These are phyloP conservation scores for Zaprionus kolodkinae DNA, from an alignment of 1,140 invertebrate species.

Conservation along the genomic window DNA sequence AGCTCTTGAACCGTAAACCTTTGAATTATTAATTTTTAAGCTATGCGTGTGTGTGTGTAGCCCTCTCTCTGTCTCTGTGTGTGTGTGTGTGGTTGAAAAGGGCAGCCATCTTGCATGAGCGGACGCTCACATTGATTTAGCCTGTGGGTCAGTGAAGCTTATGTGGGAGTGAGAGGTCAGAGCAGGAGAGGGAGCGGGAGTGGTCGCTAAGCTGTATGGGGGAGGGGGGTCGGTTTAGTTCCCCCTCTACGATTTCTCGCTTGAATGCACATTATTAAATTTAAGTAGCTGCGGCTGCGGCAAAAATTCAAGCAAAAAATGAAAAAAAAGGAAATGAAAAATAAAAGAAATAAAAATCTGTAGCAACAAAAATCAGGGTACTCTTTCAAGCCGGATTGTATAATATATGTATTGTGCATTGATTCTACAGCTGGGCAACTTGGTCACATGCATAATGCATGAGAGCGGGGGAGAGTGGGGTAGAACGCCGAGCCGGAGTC, in stretches of 20 bases:
- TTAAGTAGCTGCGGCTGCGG: conserved; percentile 55
- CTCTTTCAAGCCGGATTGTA: conserved; percentile 40
- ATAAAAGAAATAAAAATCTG: neutral
- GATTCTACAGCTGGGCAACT: conserved; percentile 14
- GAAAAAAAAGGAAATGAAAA: conserved; percentile 15
- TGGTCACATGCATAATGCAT: conserved; percentile 65
- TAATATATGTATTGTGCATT: conserved; percentile 39
- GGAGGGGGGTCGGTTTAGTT: conserved; percentile 32
- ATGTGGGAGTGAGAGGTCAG: conserved; percentile 11
- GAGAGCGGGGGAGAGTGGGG: conserved; percentile 13
- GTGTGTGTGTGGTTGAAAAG: conserved; percentile 39
- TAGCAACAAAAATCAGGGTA: conserved; percentile 19
- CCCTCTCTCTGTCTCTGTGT: no score
- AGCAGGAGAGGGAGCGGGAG: conserved; percentile 45
- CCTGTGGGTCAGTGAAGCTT: conserved; percentile 70
- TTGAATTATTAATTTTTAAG: conserved; percentile 83
- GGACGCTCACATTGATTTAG: conserved; percentile 62
- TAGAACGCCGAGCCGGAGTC: neutral
- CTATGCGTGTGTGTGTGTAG: conserved; percentile 31
- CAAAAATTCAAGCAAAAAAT: conserved; percentile 33
- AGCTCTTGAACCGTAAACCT: conserved; percentile 62
- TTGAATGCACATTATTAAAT: conserved; percentile 66
- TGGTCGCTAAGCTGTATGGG: conserved; percentile 35
- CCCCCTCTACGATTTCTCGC: conserved; percentile 50
- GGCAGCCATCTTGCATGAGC: conserved; percentile 27